These are phyloP conservation scores for Lamellibrachia columna DNA, from an alignment of 2,888 invertebrate genomes.

Conservation along the genomic window DNA sequence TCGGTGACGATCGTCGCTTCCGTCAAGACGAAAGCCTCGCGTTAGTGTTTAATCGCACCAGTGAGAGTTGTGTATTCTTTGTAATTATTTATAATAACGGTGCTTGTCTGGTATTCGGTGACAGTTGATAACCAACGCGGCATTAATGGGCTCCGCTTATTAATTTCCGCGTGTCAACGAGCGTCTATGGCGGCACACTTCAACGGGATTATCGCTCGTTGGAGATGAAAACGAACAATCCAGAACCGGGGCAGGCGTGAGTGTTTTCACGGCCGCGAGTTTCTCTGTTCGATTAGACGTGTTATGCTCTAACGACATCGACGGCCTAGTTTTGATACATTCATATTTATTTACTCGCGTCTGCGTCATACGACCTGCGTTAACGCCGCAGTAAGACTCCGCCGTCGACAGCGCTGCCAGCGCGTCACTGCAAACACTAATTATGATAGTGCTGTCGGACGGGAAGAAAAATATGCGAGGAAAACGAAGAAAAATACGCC, in stretches of 20 bases:
- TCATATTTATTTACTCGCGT: neutral
- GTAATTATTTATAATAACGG: constrained; percentile 16
- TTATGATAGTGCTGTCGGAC: constrained; percentile 16
- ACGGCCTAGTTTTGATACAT: neutral
- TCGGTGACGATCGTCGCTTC: neutral
- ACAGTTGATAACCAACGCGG: constrained; percentile 9
- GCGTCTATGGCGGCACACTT: neutral
- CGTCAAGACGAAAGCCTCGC: neutral
- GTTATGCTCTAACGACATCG: neutral
- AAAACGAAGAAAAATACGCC: constrained; percentile 9
- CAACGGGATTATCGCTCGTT: constrained; percentile 11
- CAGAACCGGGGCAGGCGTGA: neutral
- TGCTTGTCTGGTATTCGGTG: neutral
- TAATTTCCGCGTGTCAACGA: neutral
- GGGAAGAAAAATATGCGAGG: neutral
- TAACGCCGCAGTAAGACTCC: neutral
- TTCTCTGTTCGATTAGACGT: neutral
- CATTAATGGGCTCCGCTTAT: neutral
- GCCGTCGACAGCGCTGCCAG: too few relatives aligned
- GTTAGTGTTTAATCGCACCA: constrained; percentile 6
- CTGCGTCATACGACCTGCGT: neutral
- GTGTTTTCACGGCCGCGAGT: neutral
- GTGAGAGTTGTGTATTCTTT: constrained; percentile 16
- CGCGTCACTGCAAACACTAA: neutral
- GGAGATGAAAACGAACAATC: neutral